Evolutionary conservation across 2,888 invertebrate species (phyloP).

Genomic region (Caprella mutica): DNA sequence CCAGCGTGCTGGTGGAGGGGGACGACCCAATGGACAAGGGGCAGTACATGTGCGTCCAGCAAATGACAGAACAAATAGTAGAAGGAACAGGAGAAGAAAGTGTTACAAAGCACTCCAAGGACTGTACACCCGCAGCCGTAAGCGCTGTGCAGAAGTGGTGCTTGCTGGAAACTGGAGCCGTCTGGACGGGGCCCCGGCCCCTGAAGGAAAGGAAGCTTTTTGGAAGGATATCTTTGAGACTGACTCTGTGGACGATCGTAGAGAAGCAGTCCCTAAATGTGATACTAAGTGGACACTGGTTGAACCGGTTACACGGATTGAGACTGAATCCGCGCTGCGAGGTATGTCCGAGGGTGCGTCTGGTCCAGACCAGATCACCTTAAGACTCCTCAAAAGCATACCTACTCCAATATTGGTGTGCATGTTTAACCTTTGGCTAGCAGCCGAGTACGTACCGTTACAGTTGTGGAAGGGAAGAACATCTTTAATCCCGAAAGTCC

Average conservation of each 20-base stretch:
- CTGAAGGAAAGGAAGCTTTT: not conserved
- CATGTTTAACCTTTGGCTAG: not conserved
- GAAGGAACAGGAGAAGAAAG: not conserved
- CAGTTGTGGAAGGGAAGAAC: not conserved
- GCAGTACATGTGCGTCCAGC: too few relatives aligned
- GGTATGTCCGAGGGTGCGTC: not conserved
- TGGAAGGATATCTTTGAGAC: not conserved
- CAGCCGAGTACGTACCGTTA: not conserved
- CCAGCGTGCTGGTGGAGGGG: too few relatives aligned
- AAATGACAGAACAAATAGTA: not conserved
- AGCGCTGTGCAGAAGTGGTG: not conserved
- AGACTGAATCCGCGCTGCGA: not conserved
- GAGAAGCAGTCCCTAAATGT: not conserved
- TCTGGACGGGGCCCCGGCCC: not conserved
- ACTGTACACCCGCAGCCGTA: not conserved
- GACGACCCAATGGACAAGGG: too few relatives aligned
- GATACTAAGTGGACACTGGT: too few relatives aligned
- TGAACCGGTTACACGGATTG: not conserved
- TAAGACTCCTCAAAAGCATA: not conserved
- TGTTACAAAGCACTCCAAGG: not conserved
- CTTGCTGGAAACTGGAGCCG: not conserved
- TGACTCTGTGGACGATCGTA: not conserved
- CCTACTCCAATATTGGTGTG: not conserved
- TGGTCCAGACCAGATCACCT: not conserved
- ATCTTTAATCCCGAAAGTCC: not conserved